Percentiles rank a stretch among this genome's conserved stretches.
phyloP scores from a whole-genome alignment of 2,797 vertebrate species.

The Pithecia hirsuta region DNA sequence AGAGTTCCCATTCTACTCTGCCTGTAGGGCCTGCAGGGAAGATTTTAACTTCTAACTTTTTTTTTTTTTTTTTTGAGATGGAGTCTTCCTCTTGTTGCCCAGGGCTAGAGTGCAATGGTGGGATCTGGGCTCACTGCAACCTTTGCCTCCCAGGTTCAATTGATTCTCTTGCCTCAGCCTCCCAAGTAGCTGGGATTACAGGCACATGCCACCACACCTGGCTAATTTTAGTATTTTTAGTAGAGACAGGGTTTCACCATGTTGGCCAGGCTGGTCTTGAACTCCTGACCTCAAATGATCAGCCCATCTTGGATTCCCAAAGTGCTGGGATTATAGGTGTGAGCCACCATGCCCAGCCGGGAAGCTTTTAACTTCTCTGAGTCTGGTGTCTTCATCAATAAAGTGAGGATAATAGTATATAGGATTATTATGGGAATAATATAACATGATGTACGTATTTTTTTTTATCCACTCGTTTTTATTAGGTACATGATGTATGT shows the following conservation, averaged over 20 bases:
- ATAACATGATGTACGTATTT: not conserved
- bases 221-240: no score
- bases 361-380: conserved; percentile 4
- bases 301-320: no score
- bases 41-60: not conserved
- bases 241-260: no score
- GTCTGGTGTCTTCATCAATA: not conserved
- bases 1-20: not conserved
- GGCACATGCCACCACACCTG: no score
- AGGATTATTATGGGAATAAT: not conserved
- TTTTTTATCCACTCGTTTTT: no score
- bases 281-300: no score
- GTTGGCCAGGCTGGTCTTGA: no score
- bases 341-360: not conserved
- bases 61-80: not conserved
- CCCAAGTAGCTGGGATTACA: no score
- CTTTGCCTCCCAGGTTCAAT: not conserved
- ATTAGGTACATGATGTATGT: not conserved
- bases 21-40: not conserved
- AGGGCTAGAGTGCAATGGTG: not conserved
- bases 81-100: not conserved
- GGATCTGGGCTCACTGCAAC: not conserved
- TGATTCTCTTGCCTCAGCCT: no score
- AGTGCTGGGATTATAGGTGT: no score
- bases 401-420: not conserved